These are phyloP conservation scores for Gibbula magus DNA, from an alignment of 2,888 invertebrate species.

Conservation along the genomic window DNA sequence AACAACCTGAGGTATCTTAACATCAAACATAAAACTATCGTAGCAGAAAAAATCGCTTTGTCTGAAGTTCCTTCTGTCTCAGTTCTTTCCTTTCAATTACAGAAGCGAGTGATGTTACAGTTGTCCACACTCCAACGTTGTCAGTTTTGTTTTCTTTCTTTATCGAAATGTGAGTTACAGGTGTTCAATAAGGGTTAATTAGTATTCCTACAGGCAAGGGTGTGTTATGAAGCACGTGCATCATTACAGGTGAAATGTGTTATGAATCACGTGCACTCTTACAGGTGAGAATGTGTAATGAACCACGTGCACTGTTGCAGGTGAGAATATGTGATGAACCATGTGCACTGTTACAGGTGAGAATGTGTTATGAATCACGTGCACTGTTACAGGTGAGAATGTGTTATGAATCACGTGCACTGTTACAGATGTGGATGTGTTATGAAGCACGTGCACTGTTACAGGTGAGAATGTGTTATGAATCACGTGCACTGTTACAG, in stretches of 20 bases:
- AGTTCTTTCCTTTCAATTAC: too few species aligned
- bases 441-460: not conserved
- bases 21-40: too few species aligned
- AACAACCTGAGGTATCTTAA: too few species aligned
- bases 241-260: too few species aligned
- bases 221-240: not conserved
- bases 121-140: too few species aligned
- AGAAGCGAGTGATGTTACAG: too few species aligned
- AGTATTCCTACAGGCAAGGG: not conserved
- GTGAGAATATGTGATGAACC: not conserved
- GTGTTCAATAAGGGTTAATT: too few species aligned
- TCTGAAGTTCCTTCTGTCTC: too few species aligned
- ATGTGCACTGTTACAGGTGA: not conserved
- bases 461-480: not conserved
- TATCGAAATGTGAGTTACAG: too few species aligned
- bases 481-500: not conserved
- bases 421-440: not conserved
- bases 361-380: not conserved
- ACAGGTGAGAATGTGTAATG: not conserved
- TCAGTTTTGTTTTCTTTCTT: too few species aligned
- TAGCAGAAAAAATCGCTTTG: too few species aligned
- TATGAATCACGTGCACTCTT: not conserved
- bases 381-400: not conserved
- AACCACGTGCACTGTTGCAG: not conserved
- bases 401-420: not conserved